Percentiles rank a stretch among this genome's conserved stretches.
Evolutionary conservation across 2,113 vertebrate species (phyloP).

Genomic region (Ptychochromis oligacanthus): DNA sequence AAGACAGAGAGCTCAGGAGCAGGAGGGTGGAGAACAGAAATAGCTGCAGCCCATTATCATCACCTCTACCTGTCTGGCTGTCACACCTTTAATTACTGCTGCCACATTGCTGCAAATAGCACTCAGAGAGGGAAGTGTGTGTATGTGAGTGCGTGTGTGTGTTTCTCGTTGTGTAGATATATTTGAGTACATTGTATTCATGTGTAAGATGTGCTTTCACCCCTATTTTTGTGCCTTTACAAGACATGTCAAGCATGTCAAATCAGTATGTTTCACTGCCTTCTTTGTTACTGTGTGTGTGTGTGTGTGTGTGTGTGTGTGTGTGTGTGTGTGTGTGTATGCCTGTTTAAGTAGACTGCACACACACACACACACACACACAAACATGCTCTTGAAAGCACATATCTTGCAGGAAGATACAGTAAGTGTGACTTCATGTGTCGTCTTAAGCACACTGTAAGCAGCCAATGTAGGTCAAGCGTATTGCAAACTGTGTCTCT

Average conservation of each 20-base stretch:
- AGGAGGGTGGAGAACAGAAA: slow-evolving; percentile 58
- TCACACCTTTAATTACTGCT: slow-evolving; percentile 71
- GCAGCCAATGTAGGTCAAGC: slow-evolving; percentile 73
- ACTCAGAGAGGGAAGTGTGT: slow-evolving; percentile 21
- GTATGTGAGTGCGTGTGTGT: background rate
- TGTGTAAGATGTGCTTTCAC: background rate
- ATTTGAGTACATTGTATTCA: background rate
- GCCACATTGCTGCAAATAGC: slow-evolving; percentile 61
- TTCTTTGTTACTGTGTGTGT: background rate
- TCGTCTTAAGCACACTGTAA: slow-evolving; percentile 59
- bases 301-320: background rate
- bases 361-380: slow-evolving; percentile 16
- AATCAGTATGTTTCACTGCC: slow-evolving; percentile 7
- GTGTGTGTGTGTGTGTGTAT: slow-evolving; percentile 11
- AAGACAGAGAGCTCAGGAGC: slow-evolving; percentile 29
- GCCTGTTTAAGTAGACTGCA: slow-evolving; percentile 5
- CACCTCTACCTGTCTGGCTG: slow-evolving; percentile 72
- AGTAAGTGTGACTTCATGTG: slow-evolving; percentile 59
- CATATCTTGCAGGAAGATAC: slow-evolving; percentile 39
- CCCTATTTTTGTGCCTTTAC: background rate
- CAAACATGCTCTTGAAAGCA: slow-evolving; percentile 17
- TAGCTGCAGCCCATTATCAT: slow-evolving; percentile 66
- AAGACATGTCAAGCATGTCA: background rate
- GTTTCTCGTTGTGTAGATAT: background rate
- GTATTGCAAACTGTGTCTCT: slow-evolving; percentile 43